Evolutionary conservation across 2,797 vertebrate genomes (phyloP).

Genomic region (Scolopax bukidnonensis): DNA sequence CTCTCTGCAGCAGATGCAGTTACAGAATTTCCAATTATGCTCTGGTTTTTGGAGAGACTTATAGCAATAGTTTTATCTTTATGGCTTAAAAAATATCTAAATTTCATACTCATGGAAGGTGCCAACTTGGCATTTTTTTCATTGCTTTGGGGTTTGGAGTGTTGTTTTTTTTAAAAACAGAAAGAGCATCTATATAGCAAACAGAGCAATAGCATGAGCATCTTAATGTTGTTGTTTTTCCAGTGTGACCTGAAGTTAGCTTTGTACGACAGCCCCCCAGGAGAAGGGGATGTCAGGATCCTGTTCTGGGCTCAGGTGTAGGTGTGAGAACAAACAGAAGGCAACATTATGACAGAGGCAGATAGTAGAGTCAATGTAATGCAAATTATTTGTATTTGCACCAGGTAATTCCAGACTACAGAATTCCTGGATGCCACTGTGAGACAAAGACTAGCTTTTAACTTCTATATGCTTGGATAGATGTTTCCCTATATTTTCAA

Average conservation of each 20-base stretch:
- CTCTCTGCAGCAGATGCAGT: not conserved
- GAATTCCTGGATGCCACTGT: not conserved
- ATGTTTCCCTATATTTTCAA: not conserved
- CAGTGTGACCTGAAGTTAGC: not conserved
- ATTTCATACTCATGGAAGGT: not conserved
- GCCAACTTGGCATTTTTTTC: fast-evolving
- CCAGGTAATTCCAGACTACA: not conserved
- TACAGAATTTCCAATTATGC: not conserved
- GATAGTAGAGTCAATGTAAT: not conserved
- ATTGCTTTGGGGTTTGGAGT: fast-evolving
- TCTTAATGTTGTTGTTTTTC: not conserved
- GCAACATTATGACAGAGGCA: not conserved
- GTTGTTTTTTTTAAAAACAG: not conserved
- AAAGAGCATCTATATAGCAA: not conserved
- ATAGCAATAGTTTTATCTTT: not conserved
- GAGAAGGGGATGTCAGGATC: not conserved
- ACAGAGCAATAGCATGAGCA: not conserved
- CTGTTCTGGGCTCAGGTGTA: not conserved
- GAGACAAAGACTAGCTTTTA: not conserved
- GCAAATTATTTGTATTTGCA: not conserved
- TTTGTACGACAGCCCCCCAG: not conserved
- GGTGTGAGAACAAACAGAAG: not conserved
- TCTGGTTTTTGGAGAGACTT: not conserved
- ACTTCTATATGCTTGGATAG: not conserved
- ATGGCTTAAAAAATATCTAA: not conserved